Base-by-base conservation (phyloP, 2,888 invertebrate genomes). In the Cryptocephalus primarius region DNA sequence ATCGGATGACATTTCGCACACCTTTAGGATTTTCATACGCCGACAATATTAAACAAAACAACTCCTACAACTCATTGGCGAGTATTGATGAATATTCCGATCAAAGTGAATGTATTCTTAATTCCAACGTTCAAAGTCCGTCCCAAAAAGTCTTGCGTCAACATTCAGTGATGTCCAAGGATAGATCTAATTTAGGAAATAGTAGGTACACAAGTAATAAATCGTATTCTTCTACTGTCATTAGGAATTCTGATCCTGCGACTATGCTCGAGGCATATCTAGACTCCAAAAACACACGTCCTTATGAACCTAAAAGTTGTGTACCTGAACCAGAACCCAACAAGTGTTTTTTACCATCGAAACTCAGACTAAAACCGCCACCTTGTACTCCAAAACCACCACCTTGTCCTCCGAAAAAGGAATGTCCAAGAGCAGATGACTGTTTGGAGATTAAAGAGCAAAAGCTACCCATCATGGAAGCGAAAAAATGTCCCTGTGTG, bases 401-500 rank as follows among this genome's bases (percentile, higher is more conserved):
- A 32, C 47, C 43, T 9, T 47, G 47, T 40, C 45, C 45, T n/a
- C 39, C 32, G 13, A 12, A 36, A 42, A 9, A 12, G 12, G 44
- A 49, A 33, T 44, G 44, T 13, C 38, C 36, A 6, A 42, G 49
- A 47, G 47, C 49, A 3, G 49, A 49, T 33, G 49, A 49, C 11
- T 47, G 44, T 43, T 32, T 55, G 9, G 40, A 45, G 13, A 38
- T 54, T 3, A 8, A 40, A 32, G 46, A 48, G 1, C 59, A 60
- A 42, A 41, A 39, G 8, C 43, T 62, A 8, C 60, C 60, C 0
- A 13, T 40, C 31, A 6, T 62, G 6, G 33, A 31, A 32, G 9
- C 44, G 8, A 40, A 40, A 0, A 32, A 38, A 9, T 59, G 59
- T 42, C 52, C 54, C 3, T 59, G 59, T 40, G 40, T 57, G 1